Conservation (phyloP, 2,113 vertebrate genomes). For the Guaruba guarouba region DNA sequence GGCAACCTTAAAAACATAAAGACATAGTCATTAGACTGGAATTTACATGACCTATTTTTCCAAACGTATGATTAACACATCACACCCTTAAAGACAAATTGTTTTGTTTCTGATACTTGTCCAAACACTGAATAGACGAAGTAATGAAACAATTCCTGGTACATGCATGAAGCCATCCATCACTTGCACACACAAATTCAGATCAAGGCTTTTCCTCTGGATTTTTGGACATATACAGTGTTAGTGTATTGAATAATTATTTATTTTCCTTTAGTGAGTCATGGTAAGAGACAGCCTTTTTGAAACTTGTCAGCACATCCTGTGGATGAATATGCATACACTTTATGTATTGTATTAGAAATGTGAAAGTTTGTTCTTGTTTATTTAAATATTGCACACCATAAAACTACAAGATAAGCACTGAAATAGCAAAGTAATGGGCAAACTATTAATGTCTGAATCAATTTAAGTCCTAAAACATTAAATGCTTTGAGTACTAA, state of each 20-base stretch:
- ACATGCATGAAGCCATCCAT: neutral
- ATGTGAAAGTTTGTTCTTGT: neutral
- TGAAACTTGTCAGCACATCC: neutral
- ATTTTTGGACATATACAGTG: neutral
- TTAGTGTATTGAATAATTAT: neutral
- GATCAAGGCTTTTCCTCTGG: conserved; percentile 9
- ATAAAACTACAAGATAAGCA: neutral
- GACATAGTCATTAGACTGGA: conserved; percentile 42
- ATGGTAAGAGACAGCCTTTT: neutral
- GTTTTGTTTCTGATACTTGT: conserved; percentile 51
- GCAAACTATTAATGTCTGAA: neutral
- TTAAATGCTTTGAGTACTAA: neutral
- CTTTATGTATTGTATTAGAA: neutral
- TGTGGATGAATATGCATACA: neutral
- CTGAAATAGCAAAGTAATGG: neutral
- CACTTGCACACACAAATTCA: neutral
- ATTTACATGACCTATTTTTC: conserved; percentile 60
- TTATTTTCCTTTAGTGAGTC: conserved; percentile 6
- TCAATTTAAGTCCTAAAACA: neutral
- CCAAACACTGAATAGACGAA: conserved; percentile 37
- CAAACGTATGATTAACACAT: conserved; percentile 27
- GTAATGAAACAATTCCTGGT: neutral
- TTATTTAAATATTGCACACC: conserved; percentile 1
- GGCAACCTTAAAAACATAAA: conserved; percentile 43
- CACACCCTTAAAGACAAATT: conserved; percentile 46